phyloP scores from a whole-genome alignment of 2,888 invertebrate species.

The Sarcophaga subvicina region DNA sequence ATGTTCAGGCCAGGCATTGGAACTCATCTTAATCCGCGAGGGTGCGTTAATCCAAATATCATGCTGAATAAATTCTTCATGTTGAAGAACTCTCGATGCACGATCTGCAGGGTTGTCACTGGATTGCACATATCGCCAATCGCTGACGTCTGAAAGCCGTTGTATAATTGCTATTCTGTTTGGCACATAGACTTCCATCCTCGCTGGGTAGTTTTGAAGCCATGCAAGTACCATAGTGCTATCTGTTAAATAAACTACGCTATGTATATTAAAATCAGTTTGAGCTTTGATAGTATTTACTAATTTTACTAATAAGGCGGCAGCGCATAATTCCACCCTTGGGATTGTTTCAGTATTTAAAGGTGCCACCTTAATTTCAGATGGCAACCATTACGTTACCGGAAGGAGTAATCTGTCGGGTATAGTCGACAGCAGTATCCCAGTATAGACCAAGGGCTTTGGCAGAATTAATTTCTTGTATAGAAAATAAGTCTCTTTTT shows the following conservation, averaged over 20 bases:
- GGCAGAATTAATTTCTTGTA: neutral
- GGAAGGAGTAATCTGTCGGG: conserved; percentile 30
- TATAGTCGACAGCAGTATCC: conserved; percentile 48
- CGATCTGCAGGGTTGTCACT: conserved; percentile 14
- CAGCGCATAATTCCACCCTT: conserved; percentile 16
- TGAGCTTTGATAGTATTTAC: neutral
- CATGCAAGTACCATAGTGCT: neutral
- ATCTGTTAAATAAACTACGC: neutral
- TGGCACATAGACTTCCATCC: neutral
- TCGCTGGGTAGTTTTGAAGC: too few relatives aligned
- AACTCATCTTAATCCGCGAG: neutral
- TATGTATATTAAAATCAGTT: neutral
- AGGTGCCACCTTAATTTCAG: conserved; percentile 32
- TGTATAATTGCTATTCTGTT: conserved; percentile 18
- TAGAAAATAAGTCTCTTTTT: neutral
- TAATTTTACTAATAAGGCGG: conserved; percentile 25
- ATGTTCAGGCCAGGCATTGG: neutral
- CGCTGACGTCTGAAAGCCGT: conserved; percentile 11
- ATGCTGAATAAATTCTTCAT: neutral
- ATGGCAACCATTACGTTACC: conserved; percentile 24
- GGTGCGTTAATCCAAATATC: neutral
- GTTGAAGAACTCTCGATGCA: conserved; percentile 21
- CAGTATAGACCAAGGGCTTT: conserved; percentile 11
- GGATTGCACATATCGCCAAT: conserved; percentile 38
- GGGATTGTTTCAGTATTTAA: conserved; percentile 35